Evolutionary conservation across 64 coral and sea anemone species (phyloP), one percentile per base, ranked within the genome.

Genomic region (Pachyseris speciosa): DNA sequence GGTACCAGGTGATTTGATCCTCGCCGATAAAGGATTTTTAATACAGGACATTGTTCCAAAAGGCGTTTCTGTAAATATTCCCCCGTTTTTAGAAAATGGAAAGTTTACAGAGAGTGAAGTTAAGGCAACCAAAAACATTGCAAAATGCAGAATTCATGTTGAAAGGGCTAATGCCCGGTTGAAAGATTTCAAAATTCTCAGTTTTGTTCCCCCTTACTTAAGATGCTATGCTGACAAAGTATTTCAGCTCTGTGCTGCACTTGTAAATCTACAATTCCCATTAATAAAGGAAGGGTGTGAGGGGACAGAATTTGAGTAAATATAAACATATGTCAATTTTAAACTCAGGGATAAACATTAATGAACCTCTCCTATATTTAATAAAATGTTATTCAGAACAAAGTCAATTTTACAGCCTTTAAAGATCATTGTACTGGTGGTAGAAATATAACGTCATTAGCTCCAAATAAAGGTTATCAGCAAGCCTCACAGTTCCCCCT

Each of bases 241-340:
- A 61, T 87, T 87, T 61, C 85, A 87, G 41, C 4, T 87, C 7
- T 74, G 85, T 87, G 85, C 85, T 55, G 85, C 69, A 11, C 36
- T 87, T 52, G 84, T 86, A 7, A 87, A 87, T 37, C 49, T 87
- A 37, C 85, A 87, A 22, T 87, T 87, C 26, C 85, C 69, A 74
- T 39, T 87, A 17, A 87, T 87, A 52, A 87, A 87, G 31, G 85
- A 49, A n/a, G n/a, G n/a, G n/a, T 87, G 85, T 49, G 44, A 44
- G 26, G 24, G 44, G 5, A 22, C 19, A 32, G 84, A 87, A 72
- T 87, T 87, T 87, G 84, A 87, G 47, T 87, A 39, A 87, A 22
- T 37, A 73, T 43, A 2, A 43, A 19, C 17, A 43, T 45, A 4
- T n/a, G n/a, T n/a, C n/a, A n/a, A n/a, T n/a, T n/a, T n/a, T n/a